Base-by-base conservation (phyloP, 2,888 invertebrate genomes). In the Polydrusus cervinus region DNA sequence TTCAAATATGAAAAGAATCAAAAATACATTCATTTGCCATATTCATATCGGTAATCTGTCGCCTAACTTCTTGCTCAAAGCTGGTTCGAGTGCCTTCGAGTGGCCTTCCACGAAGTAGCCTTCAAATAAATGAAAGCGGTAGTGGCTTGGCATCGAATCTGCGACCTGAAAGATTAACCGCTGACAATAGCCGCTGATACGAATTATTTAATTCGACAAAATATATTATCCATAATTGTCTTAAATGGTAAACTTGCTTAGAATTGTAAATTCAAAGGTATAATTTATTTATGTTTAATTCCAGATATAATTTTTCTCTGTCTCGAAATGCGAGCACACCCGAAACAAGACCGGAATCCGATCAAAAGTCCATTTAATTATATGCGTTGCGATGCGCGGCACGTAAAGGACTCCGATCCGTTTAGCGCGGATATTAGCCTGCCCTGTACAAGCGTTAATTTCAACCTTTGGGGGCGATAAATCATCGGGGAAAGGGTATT, bases 381-480 rank as follows among this genome's bases (percentile, higher is more conserved):
- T 51, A 75, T 71, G 71, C 66, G 65, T 75, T 71, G 60, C 61
- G 11, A 75, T 71, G 70, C 66, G 20, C 38, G 49, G 60, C 75
- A 75, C 75, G 75, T 75, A 75, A 60, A 73, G 55, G 65, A 61
- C 61, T 53, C 57, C 64, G 67, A 75, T 75, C 70, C 71, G 75
- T 71, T 75, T 75, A 71, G 75, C 71, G 60, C 65, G 74, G 74
- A 74, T 74, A 74, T 74, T 74, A 74, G 74, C 74, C 53, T 62
- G 65, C 55, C 43, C 66, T 49, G 71, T 66, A 75, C 75, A 75
- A 75, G 75, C 71, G 75, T 75, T 75, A 75, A 75, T 75, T 75
- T 75, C 71, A 61, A 65, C 75, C 74, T 71, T 70, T 45, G 65
- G 67, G 70, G 57, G 49, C 53, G 74, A 62, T 74, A 74, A 66